Percentiles rank a stretch among this genome's conserved stretches.
Conservation (phyloP, 2,113 vertebrate species). For the Caloenas nicobarica region DNA sequence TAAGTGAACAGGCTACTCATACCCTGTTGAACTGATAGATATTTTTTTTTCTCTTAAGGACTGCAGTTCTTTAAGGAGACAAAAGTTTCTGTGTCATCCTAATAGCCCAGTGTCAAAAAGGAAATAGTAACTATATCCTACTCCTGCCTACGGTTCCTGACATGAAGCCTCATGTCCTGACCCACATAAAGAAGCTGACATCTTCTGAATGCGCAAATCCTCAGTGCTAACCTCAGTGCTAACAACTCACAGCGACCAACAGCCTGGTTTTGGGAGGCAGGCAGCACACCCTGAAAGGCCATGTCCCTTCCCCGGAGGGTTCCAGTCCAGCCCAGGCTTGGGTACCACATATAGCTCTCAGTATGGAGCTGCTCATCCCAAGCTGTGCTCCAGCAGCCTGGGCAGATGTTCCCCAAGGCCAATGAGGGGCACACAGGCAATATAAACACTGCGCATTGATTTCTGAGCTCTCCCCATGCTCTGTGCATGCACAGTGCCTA, state of each 20-base stretch:
- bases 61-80: not conserved
- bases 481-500: not conserved
- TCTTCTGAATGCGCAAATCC: not conserved
- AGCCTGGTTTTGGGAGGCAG: not conserved
- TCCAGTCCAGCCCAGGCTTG: not conserved
- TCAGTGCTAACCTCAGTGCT: not conserved
- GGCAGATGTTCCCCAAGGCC: not conserved
- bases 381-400: not conserved
- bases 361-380: not conserved
- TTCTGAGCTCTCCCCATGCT: not conserved
- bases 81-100: not conserved
- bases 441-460: not conserved
- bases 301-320: accelerated
- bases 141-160: not conserved
- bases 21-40: not conserved
- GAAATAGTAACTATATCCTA: not conserved
- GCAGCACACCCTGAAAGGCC: accelerated
- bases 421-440: accelerated
- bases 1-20: not conserved
- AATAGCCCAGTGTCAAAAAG: not conserved
- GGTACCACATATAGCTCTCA: not conserved
- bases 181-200: not conserved
- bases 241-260: not conserved
- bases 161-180: not conserved
- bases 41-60: not conserved